Evolutionary conservation across 2,797 vertebrate species (phyloP).

Genomic region (Danio jaintianensis): DNA sequence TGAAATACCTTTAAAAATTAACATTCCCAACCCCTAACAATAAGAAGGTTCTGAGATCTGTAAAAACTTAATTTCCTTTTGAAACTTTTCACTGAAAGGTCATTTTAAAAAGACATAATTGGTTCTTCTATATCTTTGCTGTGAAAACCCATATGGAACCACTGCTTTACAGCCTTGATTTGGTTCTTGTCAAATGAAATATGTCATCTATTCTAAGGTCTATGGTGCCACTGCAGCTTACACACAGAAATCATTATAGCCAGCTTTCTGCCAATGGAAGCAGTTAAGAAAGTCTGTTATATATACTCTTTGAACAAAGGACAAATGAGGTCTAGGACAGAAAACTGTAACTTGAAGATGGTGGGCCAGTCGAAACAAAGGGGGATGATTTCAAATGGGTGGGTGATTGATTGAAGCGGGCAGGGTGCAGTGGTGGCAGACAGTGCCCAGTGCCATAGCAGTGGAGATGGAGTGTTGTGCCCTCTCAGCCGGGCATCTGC

Average conservation of each 20-base stretch:
- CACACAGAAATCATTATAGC: background rate
- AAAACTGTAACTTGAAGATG: slow-evolving; percentile 26
- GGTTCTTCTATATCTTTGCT: background rate
- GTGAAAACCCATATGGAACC: background rate
- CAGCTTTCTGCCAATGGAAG: background rate
- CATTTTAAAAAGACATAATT: background rate
- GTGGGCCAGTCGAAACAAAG: slow-evolving; percentile 9
- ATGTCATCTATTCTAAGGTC: background rate
- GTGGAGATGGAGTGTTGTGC: slow-evolving; percentile 28
- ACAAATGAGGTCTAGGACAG: slow-evolving; percentile 27
- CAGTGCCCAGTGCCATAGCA: slow-evolving; percentile 40
- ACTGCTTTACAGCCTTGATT: background rate
- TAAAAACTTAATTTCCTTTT: background rate
- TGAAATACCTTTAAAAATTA: too few relatives aligned
- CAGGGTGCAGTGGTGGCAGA: slow-evolving; percentile 33
- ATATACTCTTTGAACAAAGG: background rate
- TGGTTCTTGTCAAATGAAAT: background rate
- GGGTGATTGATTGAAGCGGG: slow-evolving; percentile 50
- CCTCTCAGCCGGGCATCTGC: slow-evolving; percentile 39
- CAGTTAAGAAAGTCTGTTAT: background rate
- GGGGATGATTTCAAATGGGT: slow-evolving; percentile 38
- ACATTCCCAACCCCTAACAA: too few relatives aligned
- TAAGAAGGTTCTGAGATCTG: too few relatives aligned
- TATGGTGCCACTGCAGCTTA: background rate
- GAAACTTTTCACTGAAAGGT: background rate